Percentiles rank a stretch among this genome's conserved stretches.
Conservation (phyloP, 2,797 vertebrate genomes). For the Acomys russatus region DNA sequence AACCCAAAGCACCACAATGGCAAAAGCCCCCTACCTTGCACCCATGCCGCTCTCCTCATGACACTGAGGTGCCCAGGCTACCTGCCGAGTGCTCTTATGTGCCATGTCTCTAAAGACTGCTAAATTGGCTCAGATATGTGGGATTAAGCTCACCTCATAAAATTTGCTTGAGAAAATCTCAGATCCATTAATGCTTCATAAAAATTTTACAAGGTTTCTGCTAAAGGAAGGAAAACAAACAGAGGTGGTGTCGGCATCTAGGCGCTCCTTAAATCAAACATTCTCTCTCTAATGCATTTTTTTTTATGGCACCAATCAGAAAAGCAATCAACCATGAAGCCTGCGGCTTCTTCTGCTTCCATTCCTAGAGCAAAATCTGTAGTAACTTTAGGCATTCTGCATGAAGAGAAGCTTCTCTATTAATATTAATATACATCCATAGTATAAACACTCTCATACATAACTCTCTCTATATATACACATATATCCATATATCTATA, state of each 20-base stretch:
- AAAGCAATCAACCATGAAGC: conserved; percentile 87
- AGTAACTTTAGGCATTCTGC: conserved; percentile 74
- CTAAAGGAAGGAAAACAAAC: conserved; percentile 90
- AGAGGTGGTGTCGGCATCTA: conserved; percentile 86
- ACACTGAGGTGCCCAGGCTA: background rate
- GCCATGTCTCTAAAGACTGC: conserved; percentile 64
- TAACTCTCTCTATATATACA: background rate
- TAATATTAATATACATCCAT: conserved; percentile 58
- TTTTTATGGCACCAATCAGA: conserved; percentile 84
- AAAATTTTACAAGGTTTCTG: conserved; percentile 90
- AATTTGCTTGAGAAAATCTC: conserved; percentile 86
- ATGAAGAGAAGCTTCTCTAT: conserved; percentile 47
- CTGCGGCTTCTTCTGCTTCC: conserved; percentile 82
- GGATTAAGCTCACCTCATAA: conserved; percentile 83
- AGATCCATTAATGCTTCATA: conserved; percentile 90
- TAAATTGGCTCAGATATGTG: conserved; percentile 76
- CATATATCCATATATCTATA: background rate
- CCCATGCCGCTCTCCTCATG: background rate
- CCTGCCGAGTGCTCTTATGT: background rate
- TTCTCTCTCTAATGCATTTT: conserved; percentile 86
- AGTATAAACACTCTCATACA: background rate
- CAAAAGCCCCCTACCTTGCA: background rate
- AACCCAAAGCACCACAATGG: accelerated
- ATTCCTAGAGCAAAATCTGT: conserved; percentile 80
- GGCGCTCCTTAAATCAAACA: conserved; percentile 88